Conservation (phyloP, 2,888 invertebrate genomes). For the Gibbula magus region DNA sequence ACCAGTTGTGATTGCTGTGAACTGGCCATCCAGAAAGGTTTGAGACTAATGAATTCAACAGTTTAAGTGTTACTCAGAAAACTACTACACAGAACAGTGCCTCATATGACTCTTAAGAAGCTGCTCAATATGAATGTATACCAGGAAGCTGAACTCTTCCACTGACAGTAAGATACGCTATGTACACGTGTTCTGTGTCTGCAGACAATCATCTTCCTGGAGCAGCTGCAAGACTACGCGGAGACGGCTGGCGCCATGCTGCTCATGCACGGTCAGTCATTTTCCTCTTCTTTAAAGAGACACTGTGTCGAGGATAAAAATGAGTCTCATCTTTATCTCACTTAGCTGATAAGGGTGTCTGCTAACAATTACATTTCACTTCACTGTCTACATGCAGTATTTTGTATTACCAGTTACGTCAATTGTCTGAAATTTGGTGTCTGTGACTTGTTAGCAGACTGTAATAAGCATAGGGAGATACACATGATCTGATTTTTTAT, state of each 20-base stretch:
- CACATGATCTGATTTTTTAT: no score
- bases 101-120: not conserved
- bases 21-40: no score
- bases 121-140: not conserved
- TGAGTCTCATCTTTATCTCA: not conserved
- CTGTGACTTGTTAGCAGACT: not conserved
- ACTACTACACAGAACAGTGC: constrained; percentile 31
- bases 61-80: no score
- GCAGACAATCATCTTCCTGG: constrained; percentile 86
- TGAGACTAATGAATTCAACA: no score
- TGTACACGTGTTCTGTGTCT: not conserved
- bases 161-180: not conserved
- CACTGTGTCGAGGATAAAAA: no score
- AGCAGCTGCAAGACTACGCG: constrained; percentile 81
- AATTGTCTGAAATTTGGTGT: no score
- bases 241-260: constrained; percentile 75
- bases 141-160: not conserved
- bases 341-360: no score
- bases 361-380: no score
- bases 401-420: no score
- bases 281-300: no score
- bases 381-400: no score
- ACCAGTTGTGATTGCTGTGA: no score
- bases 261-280: constrained; percentile 69
- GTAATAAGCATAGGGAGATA: not conserved